Evolutionary conservation across 2,888 invertebrate genomes (phyloP), one percentile per base, ranked within the genome.

Genomic region (Trisateles emortualis): DNA sequence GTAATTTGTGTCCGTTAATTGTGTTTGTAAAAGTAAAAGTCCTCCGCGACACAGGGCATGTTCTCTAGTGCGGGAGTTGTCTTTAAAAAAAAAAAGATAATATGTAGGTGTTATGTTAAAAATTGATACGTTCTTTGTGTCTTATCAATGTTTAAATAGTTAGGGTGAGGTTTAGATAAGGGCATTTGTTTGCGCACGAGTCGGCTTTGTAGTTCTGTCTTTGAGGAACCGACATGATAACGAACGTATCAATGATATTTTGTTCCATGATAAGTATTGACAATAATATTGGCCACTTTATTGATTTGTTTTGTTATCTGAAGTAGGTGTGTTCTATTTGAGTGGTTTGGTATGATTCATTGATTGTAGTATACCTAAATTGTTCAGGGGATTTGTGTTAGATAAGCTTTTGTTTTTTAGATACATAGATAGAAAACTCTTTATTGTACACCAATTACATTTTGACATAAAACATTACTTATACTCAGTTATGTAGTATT

Each of bases 121-220:
- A 54, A 72, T 58, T 72, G 59, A 72, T 64, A 68, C 39, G 59
- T 68, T 65, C 72, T 68, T 68, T 64, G 59, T 60, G 14, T 17
- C 11, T 72, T 71, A 71, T 71, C 70, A 51, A 0, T 49, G 64
- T 70, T 59, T 70, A 70, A 71, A 72, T 72, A 70, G 48, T 55
- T 48, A 48, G 58, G 69, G 72, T 65, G 66, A 69, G 72, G 67
- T 56, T 46, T 32, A 67, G 64, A 69, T 70, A 72, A 53, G 43
- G 17, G 19, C 67, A 35, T 44, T 0, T 70, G 59, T 71, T 61
- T 70, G 62, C 55, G 43, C 53, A 46, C 45, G 53, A 64, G 54
- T 52, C 50, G 49, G 50, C 50, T 69, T 70, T 70, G 58, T 53
- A 29, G 35, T 11, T 24, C 36, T 54, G 44, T 62, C 71, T 71